A percentile compares a stretch with the other conserved stretches of the same genome.
Evolutionary conservation across 64 coral and sea anemone species (phyloP).

Genomic region (Montipora sp.): DNA sequence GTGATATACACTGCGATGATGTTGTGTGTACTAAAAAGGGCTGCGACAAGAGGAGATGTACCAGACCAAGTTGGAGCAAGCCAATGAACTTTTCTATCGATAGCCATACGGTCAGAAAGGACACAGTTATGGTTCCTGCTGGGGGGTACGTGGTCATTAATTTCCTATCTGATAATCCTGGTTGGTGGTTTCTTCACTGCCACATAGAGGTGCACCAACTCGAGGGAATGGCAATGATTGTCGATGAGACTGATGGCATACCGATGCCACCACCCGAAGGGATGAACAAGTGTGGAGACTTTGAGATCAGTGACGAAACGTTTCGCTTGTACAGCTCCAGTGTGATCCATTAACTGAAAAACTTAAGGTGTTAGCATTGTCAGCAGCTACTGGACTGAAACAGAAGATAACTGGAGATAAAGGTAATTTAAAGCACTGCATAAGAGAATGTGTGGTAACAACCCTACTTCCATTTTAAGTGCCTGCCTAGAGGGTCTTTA

Average conservation of each 20-base stretch:
- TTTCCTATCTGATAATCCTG: conserved; percentile 67
- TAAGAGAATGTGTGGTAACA: not conserved
- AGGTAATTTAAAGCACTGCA: not conserved
- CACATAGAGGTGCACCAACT: conserved; percentile 61
- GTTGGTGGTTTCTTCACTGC: conserved; percentile 81
- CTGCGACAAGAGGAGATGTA: not conserved
- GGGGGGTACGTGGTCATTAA: conserved; percentile 69
- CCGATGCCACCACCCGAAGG: not conserved
- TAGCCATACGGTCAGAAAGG: conserved; percentile 57
- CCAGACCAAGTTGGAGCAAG: conserved; percentile 27
- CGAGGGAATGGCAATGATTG: conserved; percentile 72
- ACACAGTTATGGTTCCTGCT: conserved; percentile 70
- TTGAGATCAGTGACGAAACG: not conserved
- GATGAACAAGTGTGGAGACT: conserved; percentile 34
- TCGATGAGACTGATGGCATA: conserved; percentile 24
- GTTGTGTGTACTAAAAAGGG: not conserved
- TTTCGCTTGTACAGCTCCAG: not conserved
- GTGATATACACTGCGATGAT: conserved; percentile 67
- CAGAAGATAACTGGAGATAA: not conserved
- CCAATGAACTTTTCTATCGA: conserved; percentile 49
- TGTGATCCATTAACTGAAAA: not conserved
- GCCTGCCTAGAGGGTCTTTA: not conserved
- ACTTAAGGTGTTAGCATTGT: not conserved
- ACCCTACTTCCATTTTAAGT: no score
- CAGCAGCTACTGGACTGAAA: conserved; percentile 2